phyloP scores from a whole-genome alignment of 2,888 invertebrate genomes.

The Drosophila acutilabella region DNA sequence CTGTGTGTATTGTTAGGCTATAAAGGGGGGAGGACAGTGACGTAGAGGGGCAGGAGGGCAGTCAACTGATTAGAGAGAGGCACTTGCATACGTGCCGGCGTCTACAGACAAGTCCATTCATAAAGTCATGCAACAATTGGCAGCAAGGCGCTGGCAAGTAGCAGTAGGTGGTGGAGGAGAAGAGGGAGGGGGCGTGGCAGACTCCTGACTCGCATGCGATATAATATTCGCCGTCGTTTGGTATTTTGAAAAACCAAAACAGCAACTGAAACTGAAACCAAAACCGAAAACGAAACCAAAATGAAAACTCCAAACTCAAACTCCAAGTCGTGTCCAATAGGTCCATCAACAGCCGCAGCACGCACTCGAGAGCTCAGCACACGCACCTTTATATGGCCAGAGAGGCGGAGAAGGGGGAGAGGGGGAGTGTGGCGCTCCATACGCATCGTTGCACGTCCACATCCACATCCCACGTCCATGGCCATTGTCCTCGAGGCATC shows the following conservation, averaged over 20 bases:
- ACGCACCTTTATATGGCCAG: constrained; percentile 74
- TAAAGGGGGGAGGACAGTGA: background rate
- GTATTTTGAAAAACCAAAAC: constrained; percentile 74
- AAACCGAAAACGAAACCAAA: constrained; percentile 41
- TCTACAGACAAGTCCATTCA: constrained; percentile 48
- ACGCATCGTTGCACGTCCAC: constrained; percentile 76
- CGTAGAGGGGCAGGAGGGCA: constrained; percentile 1
- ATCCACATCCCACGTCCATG: constrained; percentile 42
- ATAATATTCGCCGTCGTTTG: constrained; percentile 18
- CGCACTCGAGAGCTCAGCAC: constrained; percentile 65
- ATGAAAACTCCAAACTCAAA: constrained; percentile 51
- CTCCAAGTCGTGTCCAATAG: constrained; percentile 65
- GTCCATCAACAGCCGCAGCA: constrained; percentile 76
- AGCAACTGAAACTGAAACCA: constrained; percentile 38
- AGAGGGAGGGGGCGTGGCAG: background rate
- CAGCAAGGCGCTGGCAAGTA: constrained; percentile 9
- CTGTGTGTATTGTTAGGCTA: constrained; percentile 43
- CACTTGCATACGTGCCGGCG: constrained; percentile 71
- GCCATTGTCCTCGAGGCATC: constrained; percentile 75
- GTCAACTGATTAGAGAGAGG: constrained; percentile 70
- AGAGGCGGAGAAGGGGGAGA: background rate
- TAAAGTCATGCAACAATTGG: constrained; percentile 70
- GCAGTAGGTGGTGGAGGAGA: background rate
- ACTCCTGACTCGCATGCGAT: constrained; percentile 76
- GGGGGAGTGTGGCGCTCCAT: constrained; percentile 22